Conservation (phyloP, 2,888 invertebrate species). For the Leptinotarsa haldemani region DNA sequence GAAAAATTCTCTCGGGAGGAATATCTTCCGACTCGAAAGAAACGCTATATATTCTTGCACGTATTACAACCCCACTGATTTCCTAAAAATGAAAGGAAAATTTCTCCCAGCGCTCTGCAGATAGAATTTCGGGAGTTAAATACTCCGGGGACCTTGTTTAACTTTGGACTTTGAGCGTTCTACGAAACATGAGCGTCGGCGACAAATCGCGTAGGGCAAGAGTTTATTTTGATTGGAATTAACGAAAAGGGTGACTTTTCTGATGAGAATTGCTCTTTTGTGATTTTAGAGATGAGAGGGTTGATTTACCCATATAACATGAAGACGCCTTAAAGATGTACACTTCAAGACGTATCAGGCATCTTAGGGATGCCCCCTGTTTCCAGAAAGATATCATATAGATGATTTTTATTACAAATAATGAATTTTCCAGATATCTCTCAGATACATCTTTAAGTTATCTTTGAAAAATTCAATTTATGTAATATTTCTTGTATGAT, state of each 20-base stretch:
- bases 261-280: neutral
- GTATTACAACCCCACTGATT: conserved; percentile 33
- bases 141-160: conserved; percentile 31
- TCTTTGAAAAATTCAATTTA: too few species aligned
- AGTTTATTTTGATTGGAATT: conserved; percentile 4
- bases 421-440: too few species aligned
- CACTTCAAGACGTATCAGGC: too few species aligned
- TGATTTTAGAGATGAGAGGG: too few species aligned
- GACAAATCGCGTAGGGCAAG: neutral
- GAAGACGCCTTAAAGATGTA: too few species aligned
- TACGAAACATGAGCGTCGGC: conserved; percentile 8
- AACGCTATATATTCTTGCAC: conserved; percentile 3
- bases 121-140: conserved; percentile 35
- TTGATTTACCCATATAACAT: too few species aligned
- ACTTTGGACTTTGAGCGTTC: conserved; percentile 16
- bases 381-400: too few species aligned
- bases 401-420: too few species aligned
- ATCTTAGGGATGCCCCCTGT: too few species aligned
- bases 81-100: conserved; percentile 31
- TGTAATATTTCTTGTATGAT: too few species aligned
- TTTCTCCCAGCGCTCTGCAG: conserved; percentile 30
- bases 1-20: neutral
- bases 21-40: neutral
- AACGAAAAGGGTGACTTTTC: neutral
- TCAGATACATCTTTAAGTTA: too few species aligned